phyloP scores from a whole-genome alignment of 1,140 invertebrate species.

The Zelostemma sp. region DNA sequence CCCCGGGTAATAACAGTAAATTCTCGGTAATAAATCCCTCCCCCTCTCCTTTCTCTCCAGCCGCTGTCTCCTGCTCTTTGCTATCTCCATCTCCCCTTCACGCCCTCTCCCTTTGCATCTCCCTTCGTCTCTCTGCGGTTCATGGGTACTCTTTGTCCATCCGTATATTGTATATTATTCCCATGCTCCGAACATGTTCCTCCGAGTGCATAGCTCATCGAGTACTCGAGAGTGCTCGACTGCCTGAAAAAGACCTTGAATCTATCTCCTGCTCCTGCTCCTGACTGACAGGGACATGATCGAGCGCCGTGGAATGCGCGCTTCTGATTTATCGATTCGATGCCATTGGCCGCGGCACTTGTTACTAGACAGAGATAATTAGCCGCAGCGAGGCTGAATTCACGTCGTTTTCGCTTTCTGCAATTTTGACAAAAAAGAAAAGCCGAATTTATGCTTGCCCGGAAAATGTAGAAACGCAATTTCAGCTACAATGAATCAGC shows the following conservation, averaged over 20 bases:
- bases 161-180: constrained; percentile 54
- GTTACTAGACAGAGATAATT: not conserved
- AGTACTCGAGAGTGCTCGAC: constrained; percentile 26
- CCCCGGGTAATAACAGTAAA: constrained; percentile 69
- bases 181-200: constrained; percentile 43
- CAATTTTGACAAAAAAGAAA: no score
- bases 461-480: no score
- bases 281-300: constrained; percentile 35
- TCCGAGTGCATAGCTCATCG: constrained; percentile 34
- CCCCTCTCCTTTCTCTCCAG: no score
- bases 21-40: constrained; percentile 66
- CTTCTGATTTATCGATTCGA: constrained; percentile 21
- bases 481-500: no score
- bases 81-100: constrained; percentile 7
- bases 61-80: no score
- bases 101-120: constrained; percentile 19
- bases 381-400: no score
- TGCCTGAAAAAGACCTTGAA: constrained; percentile 36
- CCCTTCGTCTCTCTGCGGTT: no score
- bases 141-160: no score
- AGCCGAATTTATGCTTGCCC: no score
- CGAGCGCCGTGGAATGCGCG: constrained; percentile 22
- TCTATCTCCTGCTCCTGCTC: constrained; percentile 18
- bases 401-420: no score
- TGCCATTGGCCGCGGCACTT: not conserved